Evolutionary conservation across 2,888 invertebrate species (phyloP), one percentile per base, ranked within the genome.

Genomic region (Dasypolia templi): DNA sequence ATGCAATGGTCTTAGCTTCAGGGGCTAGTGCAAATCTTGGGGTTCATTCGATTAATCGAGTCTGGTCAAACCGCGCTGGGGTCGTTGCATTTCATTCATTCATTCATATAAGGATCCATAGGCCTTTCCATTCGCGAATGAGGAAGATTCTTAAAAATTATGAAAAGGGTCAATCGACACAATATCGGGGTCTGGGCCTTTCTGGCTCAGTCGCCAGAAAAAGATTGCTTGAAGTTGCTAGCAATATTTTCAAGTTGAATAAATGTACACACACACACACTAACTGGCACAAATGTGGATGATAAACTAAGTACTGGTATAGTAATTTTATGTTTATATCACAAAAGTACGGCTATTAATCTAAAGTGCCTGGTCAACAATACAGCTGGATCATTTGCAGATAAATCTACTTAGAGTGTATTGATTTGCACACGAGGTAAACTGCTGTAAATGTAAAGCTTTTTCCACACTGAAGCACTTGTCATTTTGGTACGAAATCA

Each of bases 321-420:
- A 26, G 17, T 2, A 2, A 49, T 67, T 66, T 9, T 19, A 68
- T 17, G 29, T 39, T 56, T 19, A 53, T n/a, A 32, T 5, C 17
- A 32, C 35, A 63, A n/a, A 51, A 49, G 51, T 63, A 53, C 32
- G 17, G 53, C 64, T 51, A 64, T 53, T 32, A 51, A 58, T 66
- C 53, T 71, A 32, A 42, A 70, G 70, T 44, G 42, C 19, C 42
- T n/a, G 2, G 53, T 35, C 32, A 5, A 71, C 72, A 49, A 49
- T 73, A 42, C 3, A n/a, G 22, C 14, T 56, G 12, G 17, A 17
- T 35, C 72, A 17, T n/a, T 49, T 2, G 3, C 56, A 39, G 29
- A 39, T 49, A 46, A 39, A 29, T 32, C 22, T n/a, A 53, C n/a
- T n/a, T 53, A 9, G 12, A 72, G 17, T 73, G 46, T 58, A 58